Evolutionary conservation across 2,113 vertebrate species (phyloP).

Genomic region (Tachysurus fulvidraco): DNA sequence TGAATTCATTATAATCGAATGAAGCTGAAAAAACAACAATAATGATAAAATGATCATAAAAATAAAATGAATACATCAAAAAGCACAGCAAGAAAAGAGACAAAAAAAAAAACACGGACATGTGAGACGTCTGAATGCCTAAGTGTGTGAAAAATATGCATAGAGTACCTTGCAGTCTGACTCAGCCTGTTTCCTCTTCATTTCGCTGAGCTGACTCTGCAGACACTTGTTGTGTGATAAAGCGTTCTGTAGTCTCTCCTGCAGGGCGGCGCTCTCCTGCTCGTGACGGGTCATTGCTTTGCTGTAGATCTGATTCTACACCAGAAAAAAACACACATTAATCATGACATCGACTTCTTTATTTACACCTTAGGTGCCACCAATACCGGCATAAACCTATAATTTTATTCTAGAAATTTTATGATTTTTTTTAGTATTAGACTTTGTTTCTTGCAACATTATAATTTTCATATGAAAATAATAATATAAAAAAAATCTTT

Average conservation of each 20-base stretch:
- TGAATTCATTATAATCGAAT: background rate
- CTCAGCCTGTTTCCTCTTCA: conserved; percentile 86
- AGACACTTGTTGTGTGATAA: conserved; percentile 86
- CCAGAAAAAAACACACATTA: background rate
- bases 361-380: background rate
- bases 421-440: background rate
- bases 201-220: conserved; percentile 85
- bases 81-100: background rate
- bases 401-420: background rate
- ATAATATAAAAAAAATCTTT: background rate
- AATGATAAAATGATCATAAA: background rate
- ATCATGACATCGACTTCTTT: too few relatives aligned
- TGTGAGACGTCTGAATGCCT: background rate
- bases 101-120: background rate
- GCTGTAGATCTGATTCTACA: conserved; percentile 84
- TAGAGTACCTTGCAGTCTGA: conserved; percentile 67
- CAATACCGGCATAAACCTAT: background rate
- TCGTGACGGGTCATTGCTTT: conserved; percentile 82
- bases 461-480: background rate
- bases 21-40: background rate
- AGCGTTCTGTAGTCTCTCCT: conserved; percentile 83
- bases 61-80: background rate
- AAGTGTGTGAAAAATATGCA: background rate
- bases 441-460: background rate
- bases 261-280: conserved; percentile 80